Percentiles rank a stretch among this genome's conserved stretches.
phyloP scores from a whole-genome alignment of 1,140 invertebrate genomes.

The Rhyzopertha dominica region DNA sequence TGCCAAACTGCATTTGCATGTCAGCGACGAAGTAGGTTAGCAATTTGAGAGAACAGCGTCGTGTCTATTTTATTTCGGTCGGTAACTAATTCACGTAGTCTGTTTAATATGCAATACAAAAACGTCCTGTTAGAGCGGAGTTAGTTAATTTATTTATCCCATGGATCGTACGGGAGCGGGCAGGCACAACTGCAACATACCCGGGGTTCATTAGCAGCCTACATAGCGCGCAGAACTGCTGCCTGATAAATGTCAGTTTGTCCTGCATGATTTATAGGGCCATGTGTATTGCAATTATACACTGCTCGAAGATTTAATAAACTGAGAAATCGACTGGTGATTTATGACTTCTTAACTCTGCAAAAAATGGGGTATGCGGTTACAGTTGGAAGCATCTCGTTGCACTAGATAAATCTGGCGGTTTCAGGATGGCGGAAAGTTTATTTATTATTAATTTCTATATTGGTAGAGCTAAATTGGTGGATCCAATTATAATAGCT shows the following conservation, averaged over 20 bases:
- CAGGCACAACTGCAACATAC: conserved; percentile 20
- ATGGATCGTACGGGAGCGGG: not conserved
- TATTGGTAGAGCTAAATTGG: too few relatives aligned
- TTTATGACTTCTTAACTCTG: conserved; percentile 24
- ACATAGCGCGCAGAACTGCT: conserved; percentile 24
- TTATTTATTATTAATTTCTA: too few relatives aligned
- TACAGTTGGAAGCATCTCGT: conserved; percentile 28
- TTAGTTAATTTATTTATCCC: conserved; percentile 6
- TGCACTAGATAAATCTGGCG: conserved; percentile 29
- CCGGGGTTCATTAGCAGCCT: conserved; percentile 28
- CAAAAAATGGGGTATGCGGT: conserved; percentile 21
- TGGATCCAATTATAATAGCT: too few relatives aligned
- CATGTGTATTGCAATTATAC: conserved; percentile 41
- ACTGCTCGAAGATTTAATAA: conserved; percentile 40
- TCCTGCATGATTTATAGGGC: conserved; percentile 35
- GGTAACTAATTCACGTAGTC: too few relatives aligned
- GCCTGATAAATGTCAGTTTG: conserved; percentile 31
- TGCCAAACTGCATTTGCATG: too few relatives aligned
- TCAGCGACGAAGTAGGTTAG: too few relatives aligned
- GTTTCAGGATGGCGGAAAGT: too few relatives aligned
- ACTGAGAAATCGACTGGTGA: conserved; percentile 38
- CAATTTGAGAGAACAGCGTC: too few relatives aligned
- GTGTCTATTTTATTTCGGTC: too few relatives aligned
- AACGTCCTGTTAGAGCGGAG: too few relatives aligned
- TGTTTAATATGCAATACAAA: too few relatives aligned